A percentile compares a stretch with the other conserved stretches of the same genome.
These are phyloP conservation scores for Meleagris gallopavo DNA, from an alignment of 2,113 vertebrate genomes.

Conservation along the genomic window DNA sequence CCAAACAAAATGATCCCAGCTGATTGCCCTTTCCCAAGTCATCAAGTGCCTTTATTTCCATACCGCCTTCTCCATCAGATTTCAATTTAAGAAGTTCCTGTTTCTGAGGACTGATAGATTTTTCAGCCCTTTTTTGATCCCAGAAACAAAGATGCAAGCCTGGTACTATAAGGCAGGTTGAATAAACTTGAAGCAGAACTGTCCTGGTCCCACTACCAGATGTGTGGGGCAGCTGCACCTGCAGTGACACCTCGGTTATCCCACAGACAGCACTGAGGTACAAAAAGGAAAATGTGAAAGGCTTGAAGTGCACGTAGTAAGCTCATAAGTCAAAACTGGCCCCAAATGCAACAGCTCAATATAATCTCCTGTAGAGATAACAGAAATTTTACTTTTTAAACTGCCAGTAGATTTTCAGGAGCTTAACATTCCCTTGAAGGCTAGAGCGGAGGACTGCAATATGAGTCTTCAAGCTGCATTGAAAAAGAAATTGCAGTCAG, in stretches of 20 bases:
- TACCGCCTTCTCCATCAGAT: not conserved
- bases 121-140: not conserved
- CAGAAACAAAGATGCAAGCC: not conserved
- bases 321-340: constrained; percentile 46
- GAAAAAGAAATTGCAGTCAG: not conserved
- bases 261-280: not conserved
- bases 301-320: not conserved
- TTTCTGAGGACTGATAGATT: not conserved
- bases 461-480: not conserved
- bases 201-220: not conserved
- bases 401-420: constrained; percentile 28
- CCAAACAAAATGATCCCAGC: not conserved
- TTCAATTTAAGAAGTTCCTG: not conserved
- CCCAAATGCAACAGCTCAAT: constrained; percentile 2
- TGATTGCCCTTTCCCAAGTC: not conserved
- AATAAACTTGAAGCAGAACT: not conserved
- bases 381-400: constrained; percentile 41
- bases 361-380: constrained; percentile 36
- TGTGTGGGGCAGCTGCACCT: not conserved
- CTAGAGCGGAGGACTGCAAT: not conserved
- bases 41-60: not conserved
- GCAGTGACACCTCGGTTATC: not conserved
- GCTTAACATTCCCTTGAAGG: constrained; percentile 63
- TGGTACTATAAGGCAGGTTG: accelerated
- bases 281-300: constrained; percentile 6